These are phyloP conservation scores for Diabrotica balteata DNA, from an alignment of 2,888 invertebrate genomes.

Conservation along the genomic window DNA sequence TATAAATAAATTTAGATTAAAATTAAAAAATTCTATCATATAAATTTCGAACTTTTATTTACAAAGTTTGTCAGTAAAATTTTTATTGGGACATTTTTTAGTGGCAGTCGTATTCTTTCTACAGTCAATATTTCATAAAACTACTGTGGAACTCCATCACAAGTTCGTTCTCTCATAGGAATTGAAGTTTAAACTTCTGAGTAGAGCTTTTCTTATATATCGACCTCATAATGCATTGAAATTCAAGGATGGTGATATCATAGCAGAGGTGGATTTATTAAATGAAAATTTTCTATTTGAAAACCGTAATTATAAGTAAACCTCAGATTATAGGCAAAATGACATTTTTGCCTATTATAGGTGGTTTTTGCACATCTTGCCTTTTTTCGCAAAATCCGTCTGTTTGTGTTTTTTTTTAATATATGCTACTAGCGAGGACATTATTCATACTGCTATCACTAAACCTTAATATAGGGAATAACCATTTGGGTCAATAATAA, in stretches of 20 bases:
- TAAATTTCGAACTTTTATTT: constrained; percentile 21
- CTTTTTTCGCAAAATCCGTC: too few relatives aligned
- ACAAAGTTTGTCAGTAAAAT: constrained; percentile 7
- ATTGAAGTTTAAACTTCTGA: constrained; percentile 21
- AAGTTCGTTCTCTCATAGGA: constrained; percentile 28
- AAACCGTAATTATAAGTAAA: too few relatives aligned
- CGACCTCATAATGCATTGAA: constrained; percentile 29
- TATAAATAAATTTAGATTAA: too few relatives aligned
- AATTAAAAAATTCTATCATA: neutral
- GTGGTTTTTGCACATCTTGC: too few relatives aligned
- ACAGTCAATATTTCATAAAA: constrained; percentile 36
- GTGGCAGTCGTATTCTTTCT: constrained; percentile 20
- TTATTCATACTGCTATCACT: too few relatives aligned
- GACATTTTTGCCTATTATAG: too few relatives aligned
- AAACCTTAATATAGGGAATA: too few relatives aligned
- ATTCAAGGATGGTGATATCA: constrained; percentile 30
- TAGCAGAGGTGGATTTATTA: constrained; percentile 21
- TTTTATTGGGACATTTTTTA: constrained; percentile 21
- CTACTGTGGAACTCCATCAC: constrained; percentile 32
- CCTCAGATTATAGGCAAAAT: too few relatives aligned
- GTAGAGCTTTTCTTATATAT: constrained; percentile 25
- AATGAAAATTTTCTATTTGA: too few relatives aligned
- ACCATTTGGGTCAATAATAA: too few relatives aligned
- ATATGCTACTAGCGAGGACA: too few relatives aligned
- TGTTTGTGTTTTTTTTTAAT: too few relatives aligned